Conservation (phyloP, 2,113 vertebrate species). For the Beaufortia kweichowensis region DNA sequence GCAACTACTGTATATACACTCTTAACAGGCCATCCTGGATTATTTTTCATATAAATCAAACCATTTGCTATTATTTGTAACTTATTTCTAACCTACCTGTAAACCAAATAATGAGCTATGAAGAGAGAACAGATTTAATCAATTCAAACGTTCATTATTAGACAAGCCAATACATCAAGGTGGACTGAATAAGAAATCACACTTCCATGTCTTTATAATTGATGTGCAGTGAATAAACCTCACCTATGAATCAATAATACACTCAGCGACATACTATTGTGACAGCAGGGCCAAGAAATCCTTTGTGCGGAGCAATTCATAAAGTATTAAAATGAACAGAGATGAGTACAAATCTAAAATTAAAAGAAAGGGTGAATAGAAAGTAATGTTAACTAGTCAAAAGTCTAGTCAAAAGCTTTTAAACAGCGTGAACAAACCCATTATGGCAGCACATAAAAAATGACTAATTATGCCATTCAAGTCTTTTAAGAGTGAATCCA, state of each 20-base stretch:
- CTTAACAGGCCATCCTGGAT: too few relatives aligned
- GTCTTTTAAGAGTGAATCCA: slow-evolving; percentile 35
- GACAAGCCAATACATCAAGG: slow-evolving; percentile 29
- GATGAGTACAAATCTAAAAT: neutral
- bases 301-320: slow-evolving; percentile 21
- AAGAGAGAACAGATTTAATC: neutral
- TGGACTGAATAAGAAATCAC: slow-evolving; percentile 56
- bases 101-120: slow-evolving; percentile 33
- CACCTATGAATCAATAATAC: slow-evolving; percentile 59
- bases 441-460: slow-evolving; percentile 27
- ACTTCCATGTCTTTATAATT: slow-evolving; percentile 58
- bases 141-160: slow-evolving; percentile 49
- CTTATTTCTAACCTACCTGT: neutral
- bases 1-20: too few relatives aligned
- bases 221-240: slow-evolving; percentile 56
- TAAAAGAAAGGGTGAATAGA: neutral
- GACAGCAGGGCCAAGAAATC: slow-evolving; percentile 13
- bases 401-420: neutral
- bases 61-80: neutral
- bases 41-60: too few relatives aligned
- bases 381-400: slow-evolving; percentile 17
- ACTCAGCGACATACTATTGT: slow-evolving; percentile 37
- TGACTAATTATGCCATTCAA: neutral
- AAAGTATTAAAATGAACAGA: slow-evolving; percentile 5
- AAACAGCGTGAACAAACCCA: slow-evolving; percentile 21